phyloP scores from a whole-genome alignment of 2,113 vertebrate genomes.

The Podarcis cretensis region DNA sequence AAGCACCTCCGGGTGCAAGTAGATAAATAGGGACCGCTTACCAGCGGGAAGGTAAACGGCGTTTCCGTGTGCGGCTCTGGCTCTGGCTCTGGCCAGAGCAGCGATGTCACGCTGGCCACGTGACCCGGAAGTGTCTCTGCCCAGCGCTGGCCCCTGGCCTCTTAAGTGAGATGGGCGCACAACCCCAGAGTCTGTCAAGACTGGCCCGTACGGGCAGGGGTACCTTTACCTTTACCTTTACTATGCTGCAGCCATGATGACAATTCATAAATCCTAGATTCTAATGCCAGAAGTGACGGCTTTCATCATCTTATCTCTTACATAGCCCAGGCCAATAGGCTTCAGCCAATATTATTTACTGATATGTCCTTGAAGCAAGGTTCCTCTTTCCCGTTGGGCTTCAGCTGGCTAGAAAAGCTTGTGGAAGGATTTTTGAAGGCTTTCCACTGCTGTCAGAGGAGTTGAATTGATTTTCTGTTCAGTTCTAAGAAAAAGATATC shows the following conservation, averaged over 20 bases:
- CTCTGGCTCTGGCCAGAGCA: too few relatives aligned
- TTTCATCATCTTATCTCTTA: conserved; percentile 19
- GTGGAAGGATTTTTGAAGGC: conserved; percentile 62
- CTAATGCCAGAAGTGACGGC: conserved; percentile 9
- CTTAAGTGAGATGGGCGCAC: too few relatives aligned
- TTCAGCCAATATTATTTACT: conserved; percentile 34
- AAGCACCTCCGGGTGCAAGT: too few relatives aligned
- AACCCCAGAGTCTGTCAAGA: too few relatives aligned
- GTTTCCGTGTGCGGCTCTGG: too few relatives aligned
- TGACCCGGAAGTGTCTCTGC: too few relatives aligned
- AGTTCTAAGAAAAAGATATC: conserved; percentile 65
- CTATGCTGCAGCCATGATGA: conserved; percentile 11
- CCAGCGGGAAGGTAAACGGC: too few relatives aligned
- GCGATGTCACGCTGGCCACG: too few relatives aligned
- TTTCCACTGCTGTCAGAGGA: conserved; percentile 54
- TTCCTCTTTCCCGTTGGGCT: conserved; percentile 45
- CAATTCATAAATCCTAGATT: conserved; percentile 19
- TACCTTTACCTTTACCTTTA: too few relatives aligned
- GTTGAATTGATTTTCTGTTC: conserved; percentile 53
- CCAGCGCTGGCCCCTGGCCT: too few relatives aligned
- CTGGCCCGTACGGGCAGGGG: too few relatives aligned
- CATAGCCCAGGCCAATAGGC: not conserved
- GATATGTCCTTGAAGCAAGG: conserved; percentile 39
- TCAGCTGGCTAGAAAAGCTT: conserved; percentile 47
- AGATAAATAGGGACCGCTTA: too few relatives aligned